A percentile compares a stretch with the other conserved stretches of the same genome.
Evolutionary conservation across 1,140 invertebrate species (phyloP).

Genomic region (Tribolium madens): DNA sequence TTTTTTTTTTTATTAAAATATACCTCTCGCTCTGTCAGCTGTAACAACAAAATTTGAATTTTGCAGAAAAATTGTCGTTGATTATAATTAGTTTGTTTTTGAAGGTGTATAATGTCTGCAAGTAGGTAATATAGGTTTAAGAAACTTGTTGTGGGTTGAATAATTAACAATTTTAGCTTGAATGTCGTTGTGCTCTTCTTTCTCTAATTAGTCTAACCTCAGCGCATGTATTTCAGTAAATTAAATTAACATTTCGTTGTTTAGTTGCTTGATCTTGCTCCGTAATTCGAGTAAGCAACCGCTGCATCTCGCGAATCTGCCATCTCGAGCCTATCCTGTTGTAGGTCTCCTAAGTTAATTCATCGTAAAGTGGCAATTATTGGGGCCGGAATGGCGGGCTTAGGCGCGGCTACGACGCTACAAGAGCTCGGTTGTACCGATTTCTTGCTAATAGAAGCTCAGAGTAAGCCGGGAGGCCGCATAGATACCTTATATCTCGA

Average conservation of each 20-base stretch:
- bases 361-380: constrained; percentile 67
- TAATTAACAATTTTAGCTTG: not conserved
- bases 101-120: not conserved
- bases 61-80: too few species aligned
- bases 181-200: not conserved
- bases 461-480: constrained; percentile 73
- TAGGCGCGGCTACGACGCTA: constrained; percentile 70
- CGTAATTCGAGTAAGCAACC: constrained; percentile 18
- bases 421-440: constrained; percentile 67
- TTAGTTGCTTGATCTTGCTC: constrained; percentile 21
- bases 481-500: constrained; percentile 68
- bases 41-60: too few species aligned
- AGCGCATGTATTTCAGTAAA: constrained; percentile 45
- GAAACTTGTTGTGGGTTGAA: not conserved
- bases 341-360: constrained; percentile 34
- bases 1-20: not conserved
- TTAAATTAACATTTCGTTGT: constrained; percentile 17
- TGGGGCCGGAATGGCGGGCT: constrained; percentile 74
- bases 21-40: too few species aligned
- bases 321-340: constrained; percentile 4
- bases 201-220: not conserved
- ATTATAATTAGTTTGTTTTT: too few species aligned
- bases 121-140: not conserved
- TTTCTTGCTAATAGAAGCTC: constrained; percentile 72
- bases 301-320: constrained; percentile 1